A percentile compares a stretch with the other conserved stretches of the same genome.
Evolutionary conservation across 2,797 vertebrate genomes (phyloP).

Genomic region (Aratinga solstitialis): DNA sequence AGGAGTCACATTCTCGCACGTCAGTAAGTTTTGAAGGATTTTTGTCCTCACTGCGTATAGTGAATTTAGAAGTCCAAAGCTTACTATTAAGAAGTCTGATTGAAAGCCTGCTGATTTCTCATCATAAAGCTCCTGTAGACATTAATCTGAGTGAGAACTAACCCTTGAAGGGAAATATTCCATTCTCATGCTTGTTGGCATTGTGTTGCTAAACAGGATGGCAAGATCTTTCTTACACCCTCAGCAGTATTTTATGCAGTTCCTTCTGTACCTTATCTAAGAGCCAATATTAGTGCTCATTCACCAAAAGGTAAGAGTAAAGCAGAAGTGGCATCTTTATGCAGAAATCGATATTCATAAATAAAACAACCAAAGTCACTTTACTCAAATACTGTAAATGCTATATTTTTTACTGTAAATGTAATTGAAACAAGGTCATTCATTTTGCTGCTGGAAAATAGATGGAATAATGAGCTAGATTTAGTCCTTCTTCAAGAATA

Average conservation of each 20-base stretch:
- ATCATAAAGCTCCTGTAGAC: not conserved
- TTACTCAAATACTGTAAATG: conserved; percentile 56
- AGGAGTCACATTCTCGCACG: not conserved
- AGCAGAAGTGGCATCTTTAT: conserved; percentile 41
- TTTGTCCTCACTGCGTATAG: not conserved
- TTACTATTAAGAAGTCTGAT: not conserved
- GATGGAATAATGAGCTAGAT: conserved; percentile 8
- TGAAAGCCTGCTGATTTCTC: not conserved
- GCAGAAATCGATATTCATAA: conserved; percentile 51
- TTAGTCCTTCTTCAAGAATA: conserved; percentile 19
- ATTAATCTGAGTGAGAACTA: not conserved
- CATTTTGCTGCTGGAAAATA: conserved; percentile 39
- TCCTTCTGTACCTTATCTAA: not conserved
- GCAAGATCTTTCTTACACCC: not conserved
- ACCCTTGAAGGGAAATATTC: not conserved
- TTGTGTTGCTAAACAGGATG: not conserved
- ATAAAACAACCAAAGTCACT: conserved; percentile 46
- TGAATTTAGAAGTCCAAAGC: not conserved
- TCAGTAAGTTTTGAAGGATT: not conserved
- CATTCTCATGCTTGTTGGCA: not conserved
- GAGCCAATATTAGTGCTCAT: not conserved
- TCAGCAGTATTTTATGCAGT: conserved; percentile 10
- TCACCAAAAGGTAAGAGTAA: conserved; percentile 18
- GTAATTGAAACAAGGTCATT: conserved; percentile 59
- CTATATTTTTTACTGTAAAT: conserved; percentile 53